A percentile compares a stretch with the other conserved stretches of the same genome.
Evolutionary conservation across 2,888 invertebrate genomes (phyloP).

Genomic region (Brachyptera putata): DNA sequence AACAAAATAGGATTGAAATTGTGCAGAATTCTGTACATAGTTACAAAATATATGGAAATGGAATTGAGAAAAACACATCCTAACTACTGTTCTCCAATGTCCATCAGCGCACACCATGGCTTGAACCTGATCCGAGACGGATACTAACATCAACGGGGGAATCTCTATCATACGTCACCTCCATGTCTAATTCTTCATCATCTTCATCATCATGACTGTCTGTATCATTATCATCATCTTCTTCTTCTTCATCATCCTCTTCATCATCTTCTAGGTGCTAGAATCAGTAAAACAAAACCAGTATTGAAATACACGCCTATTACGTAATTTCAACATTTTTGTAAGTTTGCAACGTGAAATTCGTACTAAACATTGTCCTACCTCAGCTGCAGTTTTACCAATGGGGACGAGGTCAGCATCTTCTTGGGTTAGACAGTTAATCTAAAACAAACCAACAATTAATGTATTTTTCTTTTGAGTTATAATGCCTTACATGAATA

Average conservation of each 20-base stretch:
- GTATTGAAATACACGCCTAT: no score
- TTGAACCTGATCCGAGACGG: constrained; percentile 40
- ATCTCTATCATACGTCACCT: constrained; percentile 44
- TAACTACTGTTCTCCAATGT: no score
- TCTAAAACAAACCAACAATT: constrained; percentile 40
- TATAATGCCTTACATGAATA: no score
- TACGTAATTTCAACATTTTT: background rate
- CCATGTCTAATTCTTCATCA: constrained; percentile 53
- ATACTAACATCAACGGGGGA: constrained; percentile 44
- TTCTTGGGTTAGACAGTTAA: constrained; percentile 50
- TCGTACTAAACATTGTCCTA: constrained; percentile 40
- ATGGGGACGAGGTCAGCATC: constrained; percentile 58
- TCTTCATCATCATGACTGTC: constrained; percentile 60
- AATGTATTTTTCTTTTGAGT: no score
- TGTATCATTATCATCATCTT: constrained; percentile 59
- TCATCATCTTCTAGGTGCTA: constrained; percentile 47
- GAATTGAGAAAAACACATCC: no score
- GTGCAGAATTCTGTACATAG: no score
- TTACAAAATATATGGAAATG: no score
- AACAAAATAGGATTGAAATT: no score
- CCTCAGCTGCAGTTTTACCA: constrained; percentile 60
- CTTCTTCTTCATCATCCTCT: constrained; percentile 57
- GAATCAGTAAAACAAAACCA: constrained; percentile 32
- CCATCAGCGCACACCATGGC: constrained; percentile 39
- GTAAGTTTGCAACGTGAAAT: no score